Conservation (phyloP, 2,113 vertebrate species). For the Hiodon tergisus region DNA sequence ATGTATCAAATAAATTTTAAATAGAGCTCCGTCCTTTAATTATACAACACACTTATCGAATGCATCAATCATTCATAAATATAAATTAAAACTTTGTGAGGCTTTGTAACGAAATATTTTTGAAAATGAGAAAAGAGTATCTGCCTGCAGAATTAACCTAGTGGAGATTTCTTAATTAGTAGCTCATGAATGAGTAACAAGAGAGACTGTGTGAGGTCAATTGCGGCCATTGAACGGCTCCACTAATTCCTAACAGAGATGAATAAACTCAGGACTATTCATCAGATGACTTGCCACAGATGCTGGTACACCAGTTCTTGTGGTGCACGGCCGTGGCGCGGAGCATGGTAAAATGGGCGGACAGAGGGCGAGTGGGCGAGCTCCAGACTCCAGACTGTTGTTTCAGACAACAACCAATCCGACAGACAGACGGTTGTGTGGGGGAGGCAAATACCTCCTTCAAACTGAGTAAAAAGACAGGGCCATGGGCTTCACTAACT, state of each 20-base stretch:
- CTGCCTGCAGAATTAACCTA: neutral
- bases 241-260: neutral
- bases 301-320: neutral
- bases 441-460: too few relatives aligned
- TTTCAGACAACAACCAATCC: neutral
- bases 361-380: too few relatives aligned
- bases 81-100: conserved; percentile 10
- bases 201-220: conserved; percentile 14
- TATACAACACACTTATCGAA: neutral
- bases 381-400: neutral
- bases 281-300: neutral
- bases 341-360: too few relatives aligned
- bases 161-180: conserved; percentile 21
- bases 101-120: conserved; percentile 10
- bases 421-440: too few relatives aligned
- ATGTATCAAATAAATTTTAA: neutral
- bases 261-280: neutral
- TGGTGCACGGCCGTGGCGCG: neutral
- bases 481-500: too few relatives aligned
- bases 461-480: too few relatives aligned
- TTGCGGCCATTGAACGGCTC: neutral
- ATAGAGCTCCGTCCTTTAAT: neutral
- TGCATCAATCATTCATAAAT: conserved; percentile 4
- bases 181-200: conserved; percentile 24
- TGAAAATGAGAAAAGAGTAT: conserved; percentile 13